A percentile compares a stretch with the other conserved stretches of the same genome.
phyloP scores from a whole-genome alignment of 2,888 invertebrate species.

The Ethmia dodecea region DNA sequence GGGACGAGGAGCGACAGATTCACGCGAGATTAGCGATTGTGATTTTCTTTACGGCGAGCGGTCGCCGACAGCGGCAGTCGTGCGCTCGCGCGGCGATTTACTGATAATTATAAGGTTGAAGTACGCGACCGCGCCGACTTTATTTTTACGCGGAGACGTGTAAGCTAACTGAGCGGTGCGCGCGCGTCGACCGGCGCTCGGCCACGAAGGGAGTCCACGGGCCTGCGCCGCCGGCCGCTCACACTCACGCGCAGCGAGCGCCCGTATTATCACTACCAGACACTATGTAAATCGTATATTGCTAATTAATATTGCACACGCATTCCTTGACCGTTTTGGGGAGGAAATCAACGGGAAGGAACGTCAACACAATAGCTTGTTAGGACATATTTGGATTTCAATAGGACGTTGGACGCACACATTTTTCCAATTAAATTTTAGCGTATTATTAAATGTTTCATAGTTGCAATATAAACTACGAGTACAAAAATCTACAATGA shows the following conservation, averaged over 20 bases:
- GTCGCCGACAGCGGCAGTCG: conserved; percentile 64
- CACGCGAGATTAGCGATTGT: conserved; percentile 44
- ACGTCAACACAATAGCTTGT: conserved; percentile 50
- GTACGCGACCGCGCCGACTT: conserved; percentile 72
- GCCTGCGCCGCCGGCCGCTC: conserved; percentile 36
- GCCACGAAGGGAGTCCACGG: conserved; percentile 55
- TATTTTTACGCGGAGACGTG: conserved; percentile 76
- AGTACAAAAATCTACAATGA: too few relatives aligned
- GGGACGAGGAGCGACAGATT: conserved; percentile 35
- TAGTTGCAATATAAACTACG: too few relatives aligned
- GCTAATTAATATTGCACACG: conserved; percentile 71
- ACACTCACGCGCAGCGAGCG: conserved; percentile 42
- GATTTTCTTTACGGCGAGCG: conserved; percentile 60
- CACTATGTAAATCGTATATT: conserved; percentile 55
- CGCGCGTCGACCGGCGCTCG: conserved; percentile 40
- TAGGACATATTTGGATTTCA: conserved; percentile 39
- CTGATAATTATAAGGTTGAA: conserved; percentile 76
- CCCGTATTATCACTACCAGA: conserved; percentile 52
- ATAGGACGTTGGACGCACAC: conserved; percentile 25
- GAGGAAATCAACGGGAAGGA: conserved; percentile 57
- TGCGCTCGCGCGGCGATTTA: conserved; percentile 71
- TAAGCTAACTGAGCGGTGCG: conserved; percentile 62
- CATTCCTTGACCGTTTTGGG: conserved; percentile 54
- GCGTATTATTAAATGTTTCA: too few relatives aligned
- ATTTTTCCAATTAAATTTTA: too few relatives aligned